Conservation (phyloP, 92 coral and sea anemone species). For the Parazoanthus swiftii region DNA sequence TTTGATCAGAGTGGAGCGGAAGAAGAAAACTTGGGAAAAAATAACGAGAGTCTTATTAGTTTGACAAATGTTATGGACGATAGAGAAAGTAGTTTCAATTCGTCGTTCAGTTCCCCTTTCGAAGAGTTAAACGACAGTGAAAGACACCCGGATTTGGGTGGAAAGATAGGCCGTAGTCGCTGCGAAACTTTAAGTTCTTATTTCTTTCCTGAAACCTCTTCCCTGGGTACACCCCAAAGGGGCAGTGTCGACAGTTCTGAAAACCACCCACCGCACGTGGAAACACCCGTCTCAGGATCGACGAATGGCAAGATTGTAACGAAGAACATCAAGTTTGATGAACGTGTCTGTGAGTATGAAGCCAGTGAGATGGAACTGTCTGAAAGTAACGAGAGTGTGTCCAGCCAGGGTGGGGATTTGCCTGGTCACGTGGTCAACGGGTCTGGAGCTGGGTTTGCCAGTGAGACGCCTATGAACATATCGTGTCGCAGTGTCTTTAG, state of each 20-base stretch:
- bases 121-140: constrained; percentile 7
- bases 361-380: constrained; percentile 22
- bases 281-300: constrained; percentile 36
- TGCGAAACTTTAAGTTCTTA: constrained; percentile 32
- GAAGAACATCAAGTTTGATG: constrained; percentile 33
- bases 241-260: neutral
- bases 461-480: constrained; percentile 29
- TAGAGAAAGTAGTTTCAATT: constrained; percentile 18
- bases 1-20: constrained; percentile 11
- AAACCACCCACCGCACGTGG: neutral
- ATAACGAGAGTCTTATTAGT: neutral
- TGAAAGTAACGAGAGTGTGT: neutral
- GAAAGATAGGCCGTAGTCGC: constrained; percentile 10
- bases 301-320: neutral
- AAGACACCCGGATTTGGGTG: neutral
- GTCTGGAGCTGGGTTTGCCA: neutral
- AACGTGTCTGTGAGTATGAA: constrained; percentile 17
- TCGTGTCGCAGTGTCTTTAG: neutral
- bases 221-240: constrained; percentile 20
- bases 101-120: neutral
- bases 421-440: neutral
- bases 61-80: constrained; percentile 2
- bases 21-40: constrained; percentile 17
- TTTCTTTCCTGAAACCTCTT: neutral
- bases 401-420: neutral